Base-by-base conservation (phyloP, 2,888 invertebrate genomes). In the Apantesis nais region DNA sequence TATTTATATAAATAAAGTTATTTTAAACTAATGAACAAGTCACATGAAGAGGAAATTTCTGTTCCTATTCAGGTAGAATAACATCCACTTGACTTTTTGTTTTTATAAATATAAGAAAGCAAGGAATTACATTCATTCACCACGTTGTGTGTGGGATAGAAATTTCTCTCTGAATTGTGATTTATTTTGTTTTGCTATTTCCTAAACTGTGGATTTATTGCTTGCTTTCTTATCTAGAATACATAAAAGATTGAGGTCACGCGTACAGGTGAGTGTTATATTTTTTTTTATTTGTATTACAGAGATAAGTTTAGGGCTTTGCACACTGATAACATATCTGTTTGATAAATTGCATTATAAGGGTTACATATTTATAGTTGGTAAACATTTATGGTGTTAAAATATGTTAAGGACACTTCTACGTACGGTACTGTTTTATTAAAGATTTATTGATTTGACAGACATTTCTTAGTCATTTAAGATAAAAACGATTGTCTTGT, bases 221-320 rank as follows among this genome's bases (percentile, higher is more conserved):
- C 95, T 94, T 94, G 95, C 95, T 95, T 95, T 94, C 94, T 94
- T 95, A 95, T 94, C 94, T 90, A 79, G 79, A 88, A 86, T 87
- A 89, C 85, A 90, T 84, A 90, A 83, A 85, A 84, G 86, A 94
- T 87, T 85, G 87, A 88, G 93, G 93, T 89, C 90, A 89, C 78
- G 71, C 75, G 82, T 73, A 80, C 74, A 91, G 92, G 94, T 94
- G 89, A 90, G 94, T 92, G 84, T 86, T 76, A 81, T 78, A 79
- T 82, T 86, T 88, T 90, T 90, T 60, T 67, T 89, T 92, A 90
- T 92, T 92, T 92, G 82, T 78, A 78, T 70, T 84, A 58, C 37
- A 65, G 75, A 84, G 89, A 89, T 90, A 90, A 84, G 72, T 76
- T 78, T 83, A 80, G 81, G 83, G 83, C 78, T 77, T 78, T 71